Evolutionary conservation across 2,888 invertebrate species (phyloP), one percentile per base, ranked within the genome.

Genomic region (Odontocolon sp.): DNA sequence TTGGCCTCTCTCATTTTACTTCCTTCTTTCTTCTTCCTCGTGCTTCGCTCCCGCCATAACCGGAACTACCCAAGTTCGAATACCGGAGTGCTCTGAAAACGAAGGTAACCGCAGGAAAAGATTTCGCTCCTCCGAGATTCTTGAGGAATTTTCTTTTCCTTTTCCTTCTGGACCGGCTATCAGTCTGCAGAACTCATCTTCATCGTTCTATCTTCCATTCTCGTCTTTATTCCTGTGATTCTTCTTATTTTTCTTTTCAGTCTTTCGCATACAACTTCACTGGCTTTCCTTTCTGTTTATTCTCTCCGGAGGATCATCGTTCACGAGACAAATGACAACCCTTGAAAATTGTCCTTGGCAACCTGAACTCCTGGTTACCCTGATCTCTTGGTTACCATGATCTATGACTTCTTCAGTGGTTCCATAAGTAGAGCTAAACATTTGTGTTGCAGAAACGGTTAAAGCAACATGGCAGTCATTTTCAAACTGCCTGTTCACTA

Each of bases 281-380:
- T 52, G 63, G 63, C 63, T 63, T 67, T 66, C 67, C 74, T 70
- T 72, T 63, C 28, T 21, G 42, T 72, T 80, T 57, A 50, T 59
- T 69, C 75, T 81, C 84, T 78, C 80, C 36, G 63, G 82, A 80
- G 83, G 70, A 81, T 81, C 81, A 84, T 84, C 82, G 79, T 80
- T 82, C 82, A 82, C 74, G 64, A 73, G 23, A 11, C 36, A 50
- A n/a, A n/a, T n/a, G n/a, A n/a, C n/a, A n/a, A n/a, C n/a, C n/a
- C n/a, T n/a, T n/a, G n/a, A n/a, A n/a, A n/a, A n/a, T n/a, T n/a
- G n/a, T n/a, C n/a, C n/a, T n/a, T n/a, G n/a, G n/a, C n/a, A n/a
- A n/a, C n/a, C n/a, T n/a, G n/a, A n/a, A n/a, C n/a, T n/a, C n/a
- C n/a, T n/a, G n/a, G n/a, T n/a, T n/a, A n/a, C n/a, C n/a, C n/a